Percentiles rank a stretch among this genome's conserved stretches.
Evolutionary conservation across 2,113 vertebrate genomes (phyloP).

Genomic region (Ursus arctos): DNA sequence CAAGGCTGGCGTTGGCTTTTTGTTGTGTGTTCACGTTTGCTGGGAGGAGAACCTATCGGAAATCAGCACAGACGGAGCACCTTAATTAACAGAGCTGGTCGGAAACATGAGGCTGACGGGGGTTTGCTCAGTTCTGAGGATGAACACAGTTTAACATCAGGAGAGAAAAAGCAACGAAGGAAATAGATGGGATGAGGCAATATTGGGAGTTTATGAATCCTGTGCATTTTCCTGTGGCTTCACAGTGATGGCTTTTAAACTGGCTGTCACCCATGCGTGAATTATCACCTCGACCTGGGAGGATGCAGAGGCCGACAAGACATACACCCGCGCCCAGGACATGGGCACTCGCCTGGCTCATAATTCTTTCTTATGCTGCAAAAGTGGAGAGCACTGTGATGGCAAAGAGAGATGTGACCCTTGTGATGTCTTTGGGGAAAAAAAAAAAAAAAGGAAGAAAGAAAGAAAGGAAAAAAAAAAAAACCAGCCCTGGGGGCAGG

Average conservation of each 20-base stretch:
- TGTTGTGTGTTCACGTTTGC: background rate
- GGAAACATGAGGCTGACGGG: constrained; percentile 58
- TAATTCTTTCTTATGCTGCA: constrained; percentile 73
- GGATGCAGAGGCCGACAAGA: constrained; percentile 66
- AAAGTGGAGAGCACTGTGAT: constrained; percentile 55
- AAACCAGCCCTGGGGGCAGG: constrained; percentile 53
- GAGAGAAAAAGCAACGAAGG: constrained; percentile 42
- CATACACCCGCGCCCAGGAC: background rate
- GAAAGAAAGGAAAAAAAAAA: background rate
- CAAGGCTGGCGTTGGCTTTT: background rate
- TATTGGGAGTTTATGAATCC: constrained; percentile 77
- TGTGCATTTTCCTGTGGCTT: constrained; percentile 70
- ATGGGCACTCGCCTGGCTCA: background rate
- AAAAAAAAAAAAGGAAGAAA: background rate
- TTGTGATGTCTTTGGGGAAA: constrained; percentile 53
- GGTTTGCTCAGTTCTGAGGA: constrained; percentile 57
- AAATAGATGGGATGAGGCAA: constrained; percentile 73
- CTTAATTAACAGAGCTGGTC: constrained; percentile 71
- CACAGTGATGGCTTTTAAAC: constrained; percentile 72
- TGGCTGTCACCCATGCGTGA: constrained; percentile 74
- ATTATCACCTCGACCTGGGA: constrained; percentile 75
- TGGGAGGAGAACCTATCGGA: constrained; percentile 22
- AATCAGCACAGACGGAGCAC: background rate
- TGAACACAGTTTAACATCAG: constrained; percentile 49
- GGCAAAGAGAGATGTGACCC: constrained; percentile 74